These are phyloP conservation scores for Latrodectus geometricus DNA, from an alignment of 1,140 invertebrate genomes.

Conservation along the genomic window DNA sequence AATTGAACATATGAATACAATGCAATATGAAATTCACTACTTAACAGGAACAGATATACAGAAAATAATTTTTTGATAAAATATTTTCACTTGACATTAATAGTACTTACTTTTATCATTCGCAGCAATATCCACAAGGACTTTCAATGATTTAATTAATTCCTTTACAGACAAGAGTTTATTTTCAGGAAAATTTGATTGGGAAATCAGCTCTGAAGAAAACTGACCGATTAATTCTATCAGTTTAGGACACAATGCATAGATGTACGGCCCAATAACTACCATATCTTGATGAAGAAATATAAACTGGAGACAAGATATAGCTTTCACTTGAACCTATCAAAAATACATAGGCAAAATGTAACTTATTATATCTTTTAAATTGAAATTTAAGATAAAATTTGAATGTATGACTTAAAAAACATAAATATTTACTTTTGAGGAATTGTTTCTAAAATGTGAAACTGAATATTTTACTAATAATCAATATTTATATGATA, in stretches of 20 bases:
- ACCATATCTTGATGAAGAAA: slow-evolving; percentile 78
- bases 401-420: not conserved
- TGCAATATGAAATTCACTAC: too few species aligned
- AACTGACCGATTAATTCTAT: slow-evolving; percentile 65
- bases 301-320: slow-evolving; percentile 81
- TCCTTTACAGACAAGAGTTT: slow-evolving; percentile 73
- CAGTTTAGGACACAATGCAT: slow-evolving; percentile 77
- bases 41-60: too few species aligned
- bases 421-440: too few species aligned
- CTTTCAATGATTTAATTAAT: slow-evolving; percentile 79
- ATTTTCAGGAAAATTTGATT: slow-evolving; percentile 58
- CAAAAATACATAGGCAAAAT: slow-evolving; percentile 31
- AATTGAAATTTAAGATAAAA: not conserved
- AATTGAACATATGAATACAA: too few species aligned
- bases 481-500: too few species aligned
- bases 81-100: not conserved
- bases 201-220: slow-evolving; percentile 30
- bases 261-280: slow-evolving; percentile 83
- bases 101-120: slow-evolving; percentile 80
- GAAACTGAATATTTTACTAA: too few species aligned
- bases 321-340: slow-evolving; percentile 81
- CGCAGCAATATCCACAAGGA: slow-evolving; percentile 79
- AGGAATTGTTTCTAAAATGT: too few species aligned
- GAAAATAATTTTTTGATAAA: too few species aligned
- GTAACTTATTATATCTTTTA: not conserved